Percentiles rank a stretch among this genome's conserved stretches.
These are phyloP conservation scores for Augochlorella aurata DNA, from an alignment of 2,888 invertebrate genomes.

Conservation along the genomic window DNA sequence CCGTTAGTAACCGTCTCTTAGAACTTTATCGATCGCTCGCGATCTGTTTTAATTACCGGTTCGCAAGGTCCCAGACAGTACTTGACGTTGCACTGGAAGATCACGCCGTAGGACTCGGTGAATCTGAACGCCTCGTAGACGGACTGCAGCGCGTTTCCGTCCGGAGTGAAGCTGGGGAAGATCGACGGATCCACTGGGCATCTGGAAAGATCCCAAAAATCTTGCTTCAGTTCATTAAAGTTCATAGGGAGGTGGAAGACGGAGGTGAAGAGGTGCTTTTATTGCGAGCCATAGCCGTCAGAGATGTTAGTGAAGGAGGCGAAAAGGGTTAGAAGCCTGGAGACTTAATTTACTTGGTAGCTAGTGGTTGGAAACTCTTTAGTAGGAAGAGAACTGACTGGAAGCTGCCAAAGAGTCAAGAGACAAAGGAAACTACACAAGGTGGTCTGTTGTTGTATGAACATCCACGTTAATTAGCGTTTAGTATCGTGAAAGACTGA, in stretches of 20 bases:
- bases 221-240: no score
- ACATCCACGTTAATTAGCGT: no score
- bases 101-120: constrained; percentile 97
- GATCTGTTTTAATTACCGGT: constrained; percentile 85
- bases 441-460: no score
- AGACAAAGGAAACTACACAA: no score
- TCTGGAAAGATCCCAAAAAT: constrained; percentile 78
- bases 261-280: no score
- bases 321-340: neutral
- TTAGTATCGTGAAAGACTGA: constrained; percentile 75
- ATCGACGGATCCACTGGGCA: constrained; percentile 96
- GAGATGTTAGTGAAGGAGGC: neutral
- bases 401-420: no score
- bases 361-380: no score
- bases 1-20: neutral
- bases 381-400: no score
- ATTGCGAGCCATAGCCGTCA: no score
- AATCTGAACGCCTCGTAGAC: constrained; percentile 97
- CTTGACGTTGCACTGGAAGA: constrained; percentile 98
- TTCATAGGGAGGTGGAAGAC: no score
- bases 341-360: no score
- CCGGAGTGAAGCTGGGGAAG: constrained; percentile 96
- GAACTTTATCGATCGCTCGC: neutral
- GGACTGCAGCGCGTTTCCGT: constrained; percentile 94
- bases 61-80: constrained; percentile 97